Base-by-base conservation (phyloP, 2,888 invertebrate species). In the Epistrophella euchroma region DNA sequence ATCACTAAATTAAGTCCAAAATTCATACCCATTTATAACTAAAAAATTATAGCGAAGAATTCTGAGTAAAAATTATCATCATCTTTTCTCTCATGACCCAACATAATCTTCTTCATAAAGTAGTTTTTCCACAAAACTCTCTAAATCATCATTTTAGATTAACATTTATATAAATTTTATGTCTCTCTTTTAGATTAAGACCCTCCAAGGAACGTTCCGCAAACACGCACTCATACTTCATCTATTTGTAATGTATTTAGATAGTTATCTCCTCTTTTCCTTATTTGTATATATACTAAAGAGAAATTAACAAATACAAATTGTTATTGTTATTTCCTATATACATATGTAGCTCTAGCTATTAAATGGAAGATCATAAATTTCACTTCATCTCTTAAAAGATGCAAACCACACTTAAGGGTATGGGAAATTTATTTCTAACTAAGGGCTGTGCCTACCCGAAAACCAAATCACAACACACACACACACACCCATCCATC, bases 251-350 rank as follows among this genome's bases (percentile, higher is more conserved):
- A 15, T 11, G 19, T 32, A 32, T 32, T 9, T 32, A 32, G 32
- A 5, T 28, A 28, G n/a, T 22, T 50, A 50, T 50, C 19, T n/a
- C 15, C 25, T 52, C 22, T 13, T 25, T 52, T 52, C 25, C 9
- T n/a, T 25, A 28, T 52, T 28, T 52, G 3, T 25, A 52, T 25
- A 5, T 43, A 45, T 17, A 45, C 17, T n/a, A 15, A 32, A 10
- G 22, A 71, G 56, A 75, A 81, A 76, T 85, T 86, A 86, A 82
- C 82, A 82, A 86, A 82, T 78, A 86, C 86, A 86, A 86, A 86
- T 82, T 82, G 82, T 78, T 86, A 86, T 81, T 70, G 85, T 70
- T 77, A 50, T 86, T 73, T 73, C 35, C 45, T 15, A n/a, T n/a
- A n/a, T n/a, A n/a, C n/a, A n/a, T 25, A 25, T 28, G 9, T 32